Base-by-base conservation (phyloP, 2,797 vertebrate species). In the Sarcoramphus papa region DNA sequence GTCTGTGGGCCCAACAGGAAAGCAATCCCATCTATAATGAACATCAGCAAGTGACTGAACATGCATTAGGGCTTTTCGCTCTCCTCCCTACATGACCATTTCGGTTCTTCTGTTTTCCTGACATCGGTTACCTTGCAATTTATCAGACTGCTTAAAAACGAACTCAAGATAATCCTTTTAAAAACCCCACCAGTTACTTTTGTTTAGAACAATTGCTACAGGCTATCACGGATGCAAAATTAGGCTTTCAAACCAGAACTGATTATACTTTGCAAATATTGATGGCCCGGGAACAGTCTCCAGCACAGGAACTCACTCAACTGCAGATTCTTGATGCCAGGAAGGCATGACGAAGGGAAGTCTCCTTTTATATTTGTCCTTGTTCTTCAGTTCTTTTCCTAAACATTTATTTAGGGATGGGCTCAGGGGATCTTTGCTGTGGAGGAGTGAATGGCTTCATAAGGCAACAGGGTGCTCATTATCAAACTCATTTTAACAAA, bases 361-460 rank as follows among this genome's bases (percentile, higher is more conserved):
- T 33, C 76, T 88, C 69, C 43, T 87, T 76, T 89, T 69, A 35
- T 64, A 79, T 72, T 56, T n/a, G 64, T n/a, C 80, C 90, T 93
- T 72, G 64, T n/a, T 69, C 92, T 60, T 59, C 75, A 63, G 35
- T 51, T 83, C 68, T 93, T 67, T 88, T 68, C 85, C 90, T 92
- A 51, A 85, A 54, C 17, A 10, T 73, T 67, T 73, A 3, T 74
- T 92, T 54, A 90, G 62, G 69, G 82, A 45, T 53, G 31, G 43
- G 60, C 64, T 91, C 84, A 19, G 40, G 41, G 60, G 85, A 95
- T 43, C 73, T 76, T 84, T 37, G 54, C 63, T n/a, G 43, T 13
- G 40, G 57, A 86, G 84, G 21, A 94, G 9, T 11, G 22, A 88
- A 79, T 2, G 14, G 72, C 23, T 77, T 62, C 51, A 7, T 16